Percentiles rank a stretch among this genome's conserved stretches.
These are phyloP conservation scores for Plestiodon gilberti DNA, from an alignment of 2,113 vertebrate species.

Conservation along the genomic window DNA sequence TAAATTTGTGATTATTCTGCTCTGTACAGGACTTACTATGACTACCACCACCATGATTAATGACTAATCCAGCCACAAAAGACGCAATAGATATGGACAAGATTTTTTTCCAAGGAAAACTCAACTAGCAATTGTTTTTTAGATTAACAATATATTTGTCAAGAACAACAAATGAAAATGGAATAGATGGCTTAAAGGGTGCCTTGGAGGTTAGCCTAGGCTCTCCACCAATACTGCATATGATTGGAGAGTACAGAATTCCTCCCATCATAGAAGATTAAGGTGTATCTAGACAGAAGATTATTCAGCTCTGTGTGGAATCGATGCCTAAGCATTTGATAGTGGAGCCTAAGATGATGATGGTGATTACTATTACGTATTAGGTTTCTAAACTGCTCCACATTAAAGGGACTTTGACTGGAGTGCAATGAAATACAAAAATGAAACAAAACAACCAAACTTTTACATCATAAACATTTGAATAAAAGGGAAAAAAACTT, in stretches of 20 bases:
- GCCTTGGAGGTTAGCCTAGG: too few relatives aligned
- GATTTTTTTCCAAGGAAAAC: background rate
- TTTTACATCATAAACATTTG: too few relatives aligned
- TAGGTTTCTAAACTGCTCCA: too few relatives aligned
- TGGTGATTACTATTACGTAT: too few relatives aligned
- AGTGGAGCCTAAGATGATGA: background rate
- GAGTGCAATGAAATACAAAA: too few relatives aligned
- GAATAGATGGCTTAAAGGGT: background rate
- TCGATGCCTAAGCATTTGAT: background rate
- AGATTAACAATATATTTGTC: background rate
- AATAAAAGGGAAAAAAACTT: too few relatives aligned
- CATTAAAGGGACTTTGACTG: background rate
- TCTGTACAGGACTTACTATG: background rate
- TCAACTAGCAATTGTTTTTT: background rate
- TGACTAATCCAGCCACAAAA: background rate
- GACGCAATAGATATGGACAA: background rate
- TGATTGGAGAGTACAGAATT: background rate
- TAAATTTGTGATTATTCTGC: background rate
- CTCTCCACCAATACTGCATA: background rate
- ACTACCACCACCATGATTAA: background rate
- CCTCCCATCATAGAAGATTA: background rate
- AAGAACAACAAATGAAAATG: background rate
- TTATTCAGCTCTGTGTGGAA: background rate
- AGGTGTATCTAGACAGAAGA: background rate
- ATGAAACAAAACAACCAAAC: too few relatives aligned